These are phyloP conservation scores for Habroteleia sp. DNA, from an alignment of 2,888 invertebrate genomes.

Conservation along the genomic window DNA sequence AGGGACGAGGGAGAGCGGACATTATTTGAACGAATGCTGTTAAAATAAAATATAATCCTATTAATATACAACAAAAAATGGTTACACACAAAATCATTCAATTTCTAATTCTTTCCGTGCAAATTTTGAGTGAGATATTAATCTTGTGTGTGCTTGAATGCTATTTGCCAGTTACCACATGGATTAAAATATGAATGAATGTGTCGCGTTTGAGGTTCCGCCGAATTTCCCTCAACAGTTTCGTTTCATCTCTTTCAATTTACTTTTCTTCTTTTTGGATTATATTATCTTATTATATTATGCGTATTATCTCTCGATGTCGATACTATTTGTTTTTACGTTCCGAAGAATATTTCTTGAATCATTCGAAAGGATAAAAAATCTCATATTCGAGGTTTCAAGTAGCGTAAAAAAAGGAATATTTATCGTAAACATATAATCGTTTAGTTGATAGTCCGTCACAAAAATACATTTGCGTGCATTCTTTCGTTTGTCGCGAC, in stretches of 20 bases:
- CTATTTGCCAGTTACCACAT: conserved; percentile 56
- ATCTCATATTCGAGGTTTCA: conserved; percentile 41
- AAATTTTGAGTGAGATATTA: conserved; percentile 45
- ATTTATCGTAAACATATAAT: conserved; percentile 73
- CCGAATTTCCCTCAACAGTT: conserved; percentile 44
- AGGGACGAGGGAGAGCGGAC: conserved; percentile 39
- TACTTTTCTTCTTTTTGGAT: background rate
- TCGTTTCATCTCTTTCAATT: conserved; percentile 6
- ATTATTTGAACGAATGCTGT: conserved; percentile 22
- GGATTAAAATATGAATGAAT: conserved; percentile 39
- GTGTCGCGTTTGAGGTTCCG: conserved; percentile 25
- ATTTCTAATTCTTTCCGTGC: conserved; percentile 33
- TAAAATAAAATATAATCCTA: conserved; percentile 27
- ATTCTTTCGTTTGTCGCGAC: conserved; percentile 41
- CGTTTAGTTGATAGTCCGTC: conserved; percentile 73
- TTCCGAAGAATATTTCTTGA: conserved; percentile 34
- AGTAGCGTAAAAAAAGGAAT: conserved; percentile 58
- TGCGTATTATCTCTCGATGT: conserved; percentile 44
- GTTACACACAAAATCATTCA: conserved; percentile 58
- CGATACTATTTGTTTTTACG: conserved; percentile 53
- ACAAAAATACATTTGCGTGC: conserved; percentile 55
- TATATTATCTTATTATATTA: conserved; percentile 32
- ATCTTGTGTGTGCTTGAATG: conserved; percentile 47
- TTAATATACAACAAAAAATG: conserved; percentile 56
- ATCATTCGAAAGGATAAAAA: conserved; percentile 41